Conservation (phyloP, 2,888 invertebrate genomes). For the Microplitis deprimator region DNA sequence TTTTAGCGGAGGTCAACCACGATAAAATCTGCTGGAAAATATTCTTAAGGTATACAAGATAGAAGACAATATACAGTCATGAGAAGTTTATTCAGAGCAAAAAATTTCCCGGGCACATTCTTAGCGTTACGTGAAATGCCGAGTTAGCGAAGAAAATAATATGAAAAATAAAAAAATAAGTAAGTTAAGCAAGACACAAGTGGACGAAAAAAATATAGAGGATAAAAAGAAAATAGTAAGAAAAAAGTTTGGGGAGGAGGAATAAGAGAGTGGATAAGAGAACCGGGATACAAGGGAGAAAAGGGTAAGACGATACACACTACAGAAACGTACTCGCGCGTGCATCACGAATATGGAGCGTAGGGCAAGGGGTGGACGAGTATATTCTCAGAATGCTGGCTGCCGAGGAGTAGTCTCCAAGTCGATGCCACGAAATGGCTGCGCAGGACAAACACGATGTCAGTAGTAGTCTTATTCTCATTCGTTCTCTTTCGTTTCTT, state of each 20-base stretch:
- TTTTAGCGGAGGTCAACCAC: background rate
- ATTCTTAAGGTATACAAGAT: background rate
- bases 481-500: slow-evolving; percentile 33
- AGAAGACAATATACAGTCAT: background rate
- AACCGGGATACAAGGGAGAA: slow-evolving; percentile 18
- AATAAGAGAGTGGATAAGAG: slow-evolving; percentile 6
- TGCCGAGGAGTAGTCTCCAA: slow-evolving; percentile 15
- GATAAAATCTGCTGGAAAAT: background rate
- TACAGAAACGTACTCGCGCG: slow-evolving; percentile 33
- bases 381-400: slow-evolving; percentile 50
- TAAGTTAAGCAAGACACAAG: background rate
- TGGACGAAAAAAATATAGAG: slow-evolving; percentile 20
- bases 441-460: slow-evolving; percentile 51
- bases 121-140: slow-evolving; percentile 18
- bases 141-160: slow-evolving; percentile 22
- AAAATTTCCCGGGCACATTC: slow-evolving; percentile 22
- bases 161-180: background rate
- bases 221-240: slow-evolving; percentile 10
- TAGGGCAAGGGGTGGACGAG: slow-evolving; percentile 49
- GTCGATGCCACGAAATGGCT: slow-evolving; percentile 52
- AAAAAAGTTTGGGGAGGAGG: background rate
- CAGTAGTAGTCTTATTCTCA: slow-evolving; percentile 38
- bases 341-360: slow-evolving; percentile 44
- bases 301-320: slow-evolving; percentile 27
- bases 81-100: slow-evolving; percentile 23